Evolutionary conservation across 2,113 vertebrate species (phyloP), one percentile per base, ranked within the genome.

Genomic region (Daboia siamensis): DNA sequence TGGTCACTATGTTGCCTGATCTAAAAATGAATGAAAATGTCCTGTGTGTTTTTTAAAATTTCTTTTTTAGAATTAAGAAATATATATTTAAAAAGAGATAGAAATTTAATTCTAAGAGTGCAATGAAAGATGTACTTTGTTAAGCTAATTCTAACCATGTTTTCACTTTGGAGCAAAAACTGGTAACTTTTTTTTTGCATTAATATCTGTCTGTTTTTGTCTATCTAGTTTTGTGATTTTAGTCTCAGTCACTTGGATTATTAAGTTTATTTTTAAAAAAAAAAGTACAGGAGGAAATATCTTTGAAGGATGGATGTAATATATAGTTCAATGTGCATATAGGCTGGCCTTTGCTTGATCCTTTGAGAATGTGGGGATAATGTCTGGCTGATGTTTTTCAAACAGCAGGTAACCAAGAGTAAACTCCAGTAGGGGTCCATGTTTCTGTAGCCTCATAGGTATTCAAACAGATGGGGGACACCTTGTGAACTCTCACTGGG

Each of bases 381-480:
- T 98, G 98, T 99, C 99, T 99, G 98, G 98, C 97, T 97, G 97
- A 97, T 99, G 99, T 99, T 99, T 99, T 98, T 98, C 98, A 98
- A 99, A 97, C 99, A 99, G 99, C 99, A 99, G 98, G 99, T 98
- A 99, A 98, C 97, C 98, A 96, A 97, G 97, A 98, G 98, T 97
- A 98, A 98, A 98, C 98, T 97, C 97, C 98, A 98, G 96, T 97
- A 95, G 97, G 98, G 98, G 98, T 98, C 98, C 98, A 98, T 97
- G 98, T 98, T 96, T 98, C 98, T 98, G 98, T 97, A 98, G 98
- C 97, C 97, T 97, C 94, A 95, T 97, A 93, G 94, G 98, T 98
- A 98, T 98, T 98, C 98, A 97, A 98, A 98, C 98, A 97, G 98
- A 99, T 90, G 98, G 99, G 98, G 99, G 98, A 97, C 98, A 99